These are phyloP conservation scores for Drosophila eugracilis DNA, from an alignment of 1,140 invertebrate species.

Conservation along the genomic window DNA sequence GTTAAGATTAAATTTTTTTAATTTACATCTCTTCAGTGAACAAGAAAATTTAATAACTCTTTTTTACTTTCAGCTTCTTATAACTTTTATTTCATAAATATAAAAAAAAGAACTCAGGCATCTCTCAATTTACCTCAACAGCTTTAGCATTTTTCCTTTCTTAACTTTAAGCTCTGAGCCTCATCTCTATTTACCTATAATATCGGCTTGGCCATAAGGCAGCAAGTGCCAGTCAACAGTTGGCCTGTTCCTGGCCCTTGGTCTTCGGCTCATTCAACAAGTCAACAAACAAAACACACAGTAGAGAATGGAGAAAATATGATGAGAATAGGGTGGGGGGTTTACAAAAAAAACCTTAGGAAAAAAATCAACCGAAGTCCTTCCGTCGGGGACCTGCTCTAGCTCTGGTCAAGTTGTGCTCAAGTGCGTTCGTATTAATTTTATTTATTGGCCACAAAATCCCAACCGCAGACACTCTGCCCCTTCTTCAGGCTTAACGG, in stretches of 20 bases:
- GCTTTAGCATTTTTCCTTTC: background rate
- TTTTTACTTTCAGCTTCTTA: too few species aligned
- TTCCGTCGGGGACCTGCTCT: conserved; percentile 9
- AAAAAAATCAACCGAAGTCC: conserved; percentile 41
- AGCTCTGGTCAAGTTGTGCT: conserved; percentile 69
- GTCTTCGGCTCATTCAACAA: conserved; percentile 67
- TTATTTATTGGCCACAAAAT: conserved; percentile 78
- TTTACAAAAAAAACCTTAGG: conserved; percentile 1
- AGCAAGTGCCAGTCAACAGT: conserved; percentile 66
- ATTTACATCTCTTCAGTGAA: too few species aligned
- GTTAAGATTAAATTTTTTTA: too few species aligned
- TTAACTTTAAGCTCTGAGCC: conserved; percentile 21
- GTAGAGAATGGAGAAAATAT: conserved; percentile 38
- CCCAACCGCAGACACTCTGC: conserved; percentile 24
- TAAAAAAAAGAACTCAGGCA: background rate
- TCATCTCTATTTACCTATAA: conserved; percentile 37
- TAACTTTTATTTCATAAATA: background rate
- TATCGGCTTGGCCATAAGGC: conserved; percentile 44
- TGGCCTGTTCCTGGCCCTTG: conserved; percentile 31
- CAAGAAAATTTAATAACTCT: too few species aligned
- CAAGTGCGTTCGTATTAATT: conserved; percentile 79
- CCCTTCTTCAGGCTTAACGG: conserved; percentile 26
- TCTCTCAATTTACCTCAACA: background rate
- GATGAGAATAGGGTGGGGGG: background rate
- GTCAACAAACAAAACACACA: conserved; percentile 71